Conservation (phyloP, 2,888 invertebrate genomes). For the Stratiomys singularior region DNA sequence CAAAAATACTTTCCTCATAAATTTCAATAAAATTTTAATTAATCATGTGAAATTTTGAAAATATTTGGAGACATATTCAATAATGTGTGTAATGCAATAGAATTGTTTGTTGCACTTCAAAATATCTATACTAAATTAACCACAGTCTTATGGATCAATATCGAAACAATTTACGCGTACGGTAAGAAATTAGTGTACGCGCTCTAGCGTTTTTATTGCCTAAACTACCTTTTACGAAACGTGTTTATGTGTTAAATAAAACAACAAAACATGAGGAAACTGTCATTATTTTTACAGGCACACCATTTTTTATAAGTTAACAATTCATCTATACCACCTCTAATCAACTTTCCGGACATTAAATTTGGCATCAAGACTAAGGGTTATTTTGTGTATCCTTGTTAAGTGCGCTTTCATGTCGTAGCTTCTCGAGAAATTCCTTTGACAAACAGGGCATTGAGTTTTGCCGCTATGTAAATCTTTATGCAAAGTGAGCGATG, state of each 20-base stretch:
- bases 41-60: constrained; percentile 39
- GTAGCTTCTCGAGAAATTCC: constrained; percentile 72
- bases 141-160: no score
- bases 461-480: constrained; percentile 73
- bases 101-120: no score
- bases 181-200: no score
- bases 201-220: no score
- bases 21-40: constrained; percentile 1
- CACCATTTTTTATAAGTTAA: no score
- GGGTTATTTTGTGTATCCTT: constrained; percentile 69
- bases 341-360: constrained; percentile 35
- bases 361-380: constrained; percentile 48
- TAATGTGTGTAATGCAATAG: no score
- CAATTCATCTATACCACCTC: background rate
- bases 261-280: background rate
- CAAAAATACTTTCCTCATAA: background rate
- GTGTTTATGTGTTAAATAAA: background rate
- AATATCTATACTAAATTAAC: no score
- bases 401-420: constrained; percentile 72
- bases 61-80: constrained; percentile 64
- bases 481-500: constrained; percentile 72
- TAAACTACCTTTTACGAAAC: no score
- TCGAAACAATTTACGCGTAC: no score
- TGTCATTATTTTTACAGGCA: no score
- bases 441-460: constrained; percentile 71